Conservation (phyloP, 1,140 invertebrate genomes). For the Scaptomyza montana region DNA sequence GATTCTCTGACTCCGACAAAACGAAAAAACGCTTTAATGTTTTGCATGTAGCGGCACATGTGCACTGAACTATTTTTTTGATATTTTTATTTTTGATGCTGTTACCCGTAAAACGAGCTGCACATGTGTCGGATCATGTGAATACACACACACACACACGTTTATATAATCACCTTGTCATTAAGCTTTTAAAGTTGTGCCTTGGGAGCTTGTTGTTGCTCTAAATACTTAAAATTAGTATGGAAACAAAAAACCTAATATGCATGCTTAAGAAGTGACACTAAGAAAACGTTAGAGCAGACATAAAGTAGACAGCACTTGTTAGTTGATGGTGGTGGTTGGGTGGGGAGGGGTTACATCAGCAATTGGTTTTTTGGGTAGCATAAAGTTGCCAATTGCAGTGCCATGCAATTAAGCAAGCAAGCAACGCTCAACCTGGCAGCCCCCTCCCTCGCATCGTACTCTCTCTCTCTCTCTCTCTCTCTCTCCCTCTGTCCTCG, state of each 20-base stretch:
- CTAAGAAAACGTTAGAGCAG: conserved; percentile 48
- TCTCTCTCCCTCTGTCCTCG: not conserved
- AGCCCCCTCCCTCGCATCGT: too few species aligned
- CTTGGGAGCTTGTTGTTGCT: conserved; percentile 14
- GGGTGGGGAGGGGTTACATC: not conserved
- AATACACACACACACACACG: conserved; percentile 12
- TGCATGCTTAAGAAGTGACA: conserved; percentile 48
- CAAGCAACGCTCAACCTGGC: conserved; percentile 42
- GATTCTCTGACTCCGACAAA: conserved; percentile 48
- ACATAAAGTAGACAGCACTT: conserved; percentile 28
- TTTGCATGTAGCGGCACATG: conserved; percentile 56
- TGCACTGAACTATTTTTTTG: conserved; percentile 36
- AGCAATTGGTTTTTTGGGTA: conserved; percentile 61
- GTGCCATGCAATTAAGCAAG: conserved; percentile 74
- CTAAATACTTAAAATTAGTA: conserved; percentile 21
- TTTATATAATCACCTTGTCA: conserved; percentile 26
- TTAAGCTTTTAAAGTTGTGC: conserved; percentile 3
- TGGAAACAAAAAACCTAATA: conserved; percentile 22
- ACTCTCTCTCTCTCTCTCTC: conserved; percentile 5
- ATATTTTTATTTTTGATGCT: conserved; percentile 9
- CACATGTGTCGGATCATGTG: conserved; percentile 45
- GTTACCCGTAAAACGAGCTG: conserved; percentile 44
- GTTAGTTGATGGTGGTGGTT: not conserved
- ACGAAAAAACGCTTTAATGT: conserved; percentile 53
- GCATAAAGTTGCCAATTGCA: conserved; percentile 65